Evolutionary conservation across 2,888 invertebrate species (phyloP), one percentile per base, ranked within the genome.

Genomic region (Trimorus sp.): DNA sequence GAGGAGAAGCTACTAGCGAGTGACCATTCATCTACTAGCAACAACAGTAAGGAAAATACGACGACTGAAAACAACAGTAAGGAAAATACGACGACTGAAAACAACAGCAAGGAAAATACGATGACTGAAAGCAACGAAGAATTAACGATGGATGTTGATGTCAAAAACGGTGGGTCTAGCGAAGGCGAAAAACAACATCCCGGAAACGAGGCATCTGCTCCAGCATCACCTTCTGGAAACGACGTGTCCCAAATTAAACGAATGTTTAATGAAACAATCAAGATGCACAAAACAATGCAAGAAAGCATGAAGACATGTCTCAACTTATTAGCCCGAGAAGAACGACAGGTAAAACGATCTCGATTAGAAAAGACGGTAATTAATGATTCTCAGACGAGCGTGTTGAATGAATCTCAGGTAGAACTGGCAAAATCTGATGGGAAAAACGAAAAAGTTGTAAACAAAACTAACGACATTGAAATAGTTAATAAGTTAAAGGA

Each of bases 281-380:
- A 14, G 48, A 12, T 48, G 48, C 48, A 48, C n/a, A 48, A 48
- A n/a, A 48, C 48, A n/a, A 48, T 48, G 48, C 48, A 48, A 12
- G 12, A 14, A 48, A 48, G 48, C 48, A n/a, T 48, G 12, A 48
- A 12, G 12, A 14, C 14, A n/a, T 48, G 48, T 14, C 11, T 48
- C 14, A 12, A 12, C 3, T 7, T 48, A 7, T 48, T 48, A 48
- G 48, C n/a, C 8, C 8, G 40, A 11, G 40, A 40, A 12, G 48
- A 48, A 48, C 14, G 48, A 48, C 48, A 48, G 48, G 48, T 48
- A 48, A 48, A 48, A 14, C 11, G 14, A 48, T 14, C 48, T 14
- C 48, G 48, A 48, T n/a, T 48, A n/a, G 48, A 48, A 12, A 12
- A 12, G 48, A 48, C 12, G 12, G 48, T 48, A 48, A 48, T 2